Conservation (phyloP, 2,113 vertebrate genomes). For the Corythoichthys intestinalis region DNA sequence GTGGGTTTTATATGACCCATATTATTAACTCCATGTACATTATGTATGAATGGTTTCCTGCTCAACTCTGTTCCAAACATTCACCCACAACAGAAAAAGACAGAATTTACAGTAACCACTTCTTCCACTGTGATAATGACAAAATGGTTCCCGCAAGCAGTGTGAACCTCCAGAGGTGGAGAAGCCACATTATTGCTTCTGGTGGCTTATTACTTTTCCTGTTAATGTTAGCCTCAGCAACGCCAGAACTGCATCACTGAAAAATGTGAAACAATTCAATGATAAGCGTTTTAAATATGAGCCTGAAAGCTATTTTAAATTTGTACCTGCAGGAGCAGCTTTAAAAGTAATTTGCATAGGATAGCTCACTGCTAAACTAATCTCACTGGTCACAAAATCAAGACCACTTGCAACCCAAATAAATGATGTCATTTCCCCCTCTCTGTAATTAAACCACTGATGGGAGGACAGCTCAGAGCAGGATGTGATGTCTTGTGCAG, state of each 20-base stretch:
- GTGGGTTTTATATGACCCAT: neutral
- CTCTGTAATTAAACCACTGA: conserved; percentile 43
- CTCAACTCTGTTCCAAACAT: conserved; percentile 12
- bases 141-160: conserved; percentile 2
- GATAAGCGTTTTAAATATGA: conserved; percentile 20
- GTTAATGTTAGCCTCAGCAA: conserved; percentile 38
- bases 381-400: neutral
- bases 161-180: conserved; percentile 16
- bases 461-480: conserved; percentile 59
- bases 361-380: neutral
- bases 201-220: conserved; percentile 55
- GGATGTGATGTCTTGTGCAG: conserved; percentile 63
- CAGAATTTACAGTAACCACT: conserved; percentile 32
- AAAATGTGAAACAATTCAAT: conserved; percentile 12
- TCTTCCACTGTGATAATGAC: conserved; percentile 10
- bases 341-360: neutral
- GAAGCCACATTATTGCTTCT: conserved; percentile 53
- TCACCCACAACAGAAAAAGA: neutral
- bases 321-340: neutral
- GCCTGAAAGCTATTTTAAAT: neutral
- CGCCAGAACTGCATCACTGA: neutral
- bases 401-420: neutral
- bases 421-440: too few species aligned
- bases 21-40: neutral
- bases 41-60: neutral